These are phyloP conservation scores for Lycodopsis pacificus DNA, from an alignment of 2,797 vertebrate species.

Conservation along the genomic window DNA sequence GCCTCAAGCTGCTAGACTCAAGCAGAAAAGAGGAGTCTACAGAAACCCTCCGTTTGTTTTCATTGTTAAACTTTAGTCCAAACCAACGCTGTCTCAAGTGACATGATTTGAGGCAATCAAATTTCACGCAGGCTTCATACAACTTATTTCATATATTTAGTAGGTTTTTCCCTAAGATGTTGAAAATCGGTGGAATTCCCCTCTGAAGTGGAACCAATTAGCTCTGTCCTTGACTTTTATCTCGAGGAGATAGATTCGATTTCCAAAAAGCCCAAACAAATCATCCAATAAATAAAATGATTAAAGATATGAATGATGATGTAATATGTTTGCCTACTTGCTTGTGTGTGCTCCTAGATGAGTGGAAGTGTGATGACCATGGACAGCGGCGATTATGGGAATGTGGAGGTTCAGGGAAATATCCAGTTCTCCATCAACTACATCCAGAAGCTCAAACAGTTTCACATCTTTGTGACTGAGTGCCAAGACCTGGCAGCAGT, in stretches of 20 bases:
- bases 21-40: background rate
- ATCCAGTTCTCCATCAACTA: conserved; percentile 96
- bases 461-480: conserved; percentile 93
- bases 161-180: too few species aligned
- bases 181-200: background rate
- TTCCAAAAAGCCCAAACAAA: background rate
- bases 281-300: background rate
- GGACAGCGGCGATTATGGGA: conserved; percentile 91
- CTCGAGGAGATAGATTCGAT: background rate
- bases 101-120: background rate
- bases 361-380: conserved; percentile 95
- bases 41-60: background rate
- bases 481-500: conserved; percentile 92
- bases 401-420: conserved; percentile 92
- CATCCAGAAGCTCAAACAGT: conserved; percentile 90
- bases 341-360: conserved; percentile 80
- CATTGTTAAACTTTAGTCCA: background rate
- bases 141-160: background rate
- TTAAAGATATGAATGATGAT: background rate
- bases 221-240: background rate
- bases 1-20: background rate
- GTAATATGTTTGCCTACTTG: background rate
- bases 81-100: background rate
- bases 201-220: background rate
- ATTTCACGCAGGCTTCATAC: background rate